A percentile compares a stretch with the other conserved stretches of the same genome.
These are phyloP conservation scores for Botia almorhae DNA, from an alignment of 2,797 vertebrate genomes.

Conservation along the genomic window DNA sequence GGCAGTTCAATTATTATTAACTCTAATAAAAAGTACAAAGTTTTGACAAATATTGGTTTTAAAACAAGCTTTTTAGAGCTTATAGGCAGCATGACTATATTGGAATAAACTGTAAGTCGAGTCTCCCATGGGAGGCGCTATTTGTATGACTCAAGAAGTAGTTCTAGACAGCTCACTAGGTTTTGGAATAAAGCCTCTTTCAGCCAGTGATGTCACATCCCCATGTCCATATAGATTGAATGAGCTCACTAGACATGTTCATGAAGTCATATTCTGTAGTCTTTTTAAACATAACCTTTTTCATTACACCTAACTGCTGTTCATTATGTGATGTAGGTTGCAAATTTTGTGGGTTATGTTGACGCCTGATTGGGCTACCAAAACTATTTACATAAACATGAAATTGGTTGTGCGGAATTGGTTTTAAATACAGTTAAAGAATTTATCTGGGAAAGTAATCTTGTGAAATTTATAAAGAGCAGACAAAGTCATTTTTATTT, in stretches of 20 bases:
- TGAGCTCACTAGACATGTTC: not conserved
- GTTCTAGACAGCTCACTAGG: not conserved
- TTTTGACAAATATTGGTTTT: no score
- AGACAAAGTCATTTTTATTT: not conserved
- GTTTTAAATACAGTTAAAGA: no score
- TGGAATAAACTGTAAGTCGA: not conserved
- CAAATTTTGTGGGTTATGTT: not conserved
- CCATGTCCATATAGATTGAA: conserved; percentile 14
- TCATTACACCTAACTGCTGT: no score
- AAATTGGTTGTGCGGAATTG: not conserved
- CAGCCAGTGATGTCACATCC: conserved; percentile 22
- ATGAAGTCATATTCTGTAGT: no score
- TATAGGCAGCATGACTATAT: not conserved
- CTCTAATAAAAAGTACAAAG: no score
- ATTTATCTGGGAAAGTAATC: no score
- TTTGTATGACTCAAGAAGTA: not conserved
- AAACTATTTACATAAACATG: not conserved
- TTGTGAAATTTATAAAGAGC: no score
- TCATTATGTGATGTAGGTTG: no score
- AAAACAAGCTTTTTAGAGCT: no score
- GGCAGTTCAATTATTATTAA: no score
- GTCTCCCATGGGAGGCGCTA: not conserved
- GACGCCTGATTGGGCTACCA: not conserved
- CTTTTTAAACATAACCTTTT: no score
- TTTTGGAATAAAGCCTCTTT: conserved; percentile 11